A percentile compares a stretch with the other conserved stretches of the same genome.
These are phyloP conservation scores for Cantharis rufa DNA, from an alignment of 2,888 invertebrate genomes.

Conservation along the genomic window DNA sequence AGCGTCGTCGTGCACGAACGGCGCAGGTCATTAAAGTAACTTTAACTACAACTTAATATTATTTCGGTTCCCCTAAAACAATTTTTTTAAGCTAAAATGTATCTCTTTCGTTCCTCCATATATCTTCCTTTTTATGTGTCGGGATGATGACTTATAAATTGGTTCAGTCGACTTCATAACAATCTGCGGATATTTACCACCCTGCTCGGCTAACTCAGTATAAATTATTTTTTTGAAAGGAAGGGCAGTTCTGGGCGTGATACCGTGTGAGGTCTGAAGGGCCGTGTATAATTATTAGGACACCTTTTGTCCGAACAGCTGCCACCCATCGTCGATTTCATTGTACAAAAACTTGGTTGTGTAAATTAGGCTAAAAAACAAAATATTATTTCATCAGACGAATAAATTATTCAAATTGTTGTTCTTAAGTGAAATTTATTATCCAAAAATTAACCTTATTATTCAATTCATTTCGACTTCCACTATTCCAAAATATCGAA, in stretches of 20 bases:
- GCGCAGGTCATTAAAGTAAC: neutral
- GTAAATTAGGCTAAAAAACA: neutral
- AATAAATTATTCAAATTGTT: neutral
- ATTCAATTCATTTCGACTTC: neutral
- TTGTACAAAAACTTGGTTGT: neutral
- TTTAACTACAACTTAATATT: neutral
- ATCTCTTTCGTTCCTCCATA: slow-evolving; percentile 9
- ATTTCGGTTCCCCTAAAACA: neutral
- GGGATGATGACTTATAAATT: slow-evolving; percentile 44
- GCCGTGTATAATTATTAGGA: slow-evolving; percentile 54
- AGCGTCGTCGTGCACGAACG: neutral
- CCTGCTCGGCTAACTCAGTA: slow-evolving; percentile 36
- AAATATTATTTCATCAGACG: neutral
- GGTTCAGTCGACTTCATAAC: slow-evolving; percentile 29
- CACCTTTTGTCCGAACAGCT: slow-evolving; percentile 54
- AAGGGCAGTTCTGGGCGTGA: slow-evolving; percentile 54
- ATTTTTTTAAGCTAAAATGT: neutral
- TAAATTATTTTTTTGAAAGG: slow-evolving; percentile 53
- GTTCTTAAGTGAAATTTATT: neutral
- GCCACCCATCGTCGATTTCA: slow-evolving; percentile 45
- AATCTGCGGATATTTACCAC: slow-evolving; percentile 36
- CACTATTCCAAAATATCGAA: neutral
- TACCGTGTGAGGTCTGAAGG: slow-evolving; percentile 54
- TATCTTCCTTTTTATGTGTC: slow-evolving; percentile 20
- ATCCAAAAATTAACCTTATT: neutral